Evolutionary conservation across 2,797 vertebrate species (phyloP).

Genomic region (Molossus alvarezi): DNA sequence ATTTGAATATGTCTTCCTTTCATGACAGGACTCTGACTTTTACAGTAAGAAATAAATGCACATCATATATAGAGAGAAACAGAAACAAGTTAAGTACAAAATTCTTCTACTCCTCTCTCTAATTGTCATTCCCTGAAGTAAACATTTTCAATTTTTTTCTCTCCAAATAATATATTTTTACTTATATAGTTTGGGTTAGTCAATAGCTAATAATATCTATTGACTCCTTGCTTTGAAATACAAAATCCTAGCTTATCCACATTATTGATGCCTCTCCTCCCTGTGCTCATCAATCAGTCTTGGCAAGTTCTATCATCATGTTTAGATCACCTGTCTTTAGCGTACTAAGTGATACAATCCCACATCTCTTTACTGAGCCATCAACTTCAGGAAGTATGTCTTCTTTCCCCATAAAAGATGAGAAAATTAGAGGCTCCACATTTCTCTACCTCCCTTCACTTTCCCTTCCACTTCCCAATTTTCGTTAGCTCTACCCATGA

Average conservation of each 20-base stretch:
- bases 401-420: neutral
- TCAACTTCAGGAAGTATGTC: neutral
- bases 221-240: neutral
- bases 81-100: neutral
- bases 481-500: neutral
- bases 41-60: neutral
- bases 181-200: neutral
- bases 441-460: neutral
- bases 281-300: neutral
- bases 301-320: neutral
- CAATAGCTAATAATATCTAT: neutral
- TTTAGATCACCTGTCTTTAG: neutral
- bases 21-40: neutral
- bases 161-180: neutral
- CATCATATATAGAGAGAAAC: neutral
- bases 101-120: neutral
- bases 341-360: neutral
- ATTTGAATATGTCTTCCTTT: neutral
- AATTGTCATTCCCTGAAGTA: neutral
- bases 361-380: neutral
- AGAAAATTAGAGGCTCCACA: neutral
- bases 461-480: neutral
- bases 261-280: neutral
- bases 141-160: neutral
- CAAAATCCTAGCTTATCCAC: neutral